These are phyloP conservation scores for Lamellibrachia satsuma DNA, from an alignment of 2,888 invertebrate genomes.

Conservation along the genomic window DNA sequence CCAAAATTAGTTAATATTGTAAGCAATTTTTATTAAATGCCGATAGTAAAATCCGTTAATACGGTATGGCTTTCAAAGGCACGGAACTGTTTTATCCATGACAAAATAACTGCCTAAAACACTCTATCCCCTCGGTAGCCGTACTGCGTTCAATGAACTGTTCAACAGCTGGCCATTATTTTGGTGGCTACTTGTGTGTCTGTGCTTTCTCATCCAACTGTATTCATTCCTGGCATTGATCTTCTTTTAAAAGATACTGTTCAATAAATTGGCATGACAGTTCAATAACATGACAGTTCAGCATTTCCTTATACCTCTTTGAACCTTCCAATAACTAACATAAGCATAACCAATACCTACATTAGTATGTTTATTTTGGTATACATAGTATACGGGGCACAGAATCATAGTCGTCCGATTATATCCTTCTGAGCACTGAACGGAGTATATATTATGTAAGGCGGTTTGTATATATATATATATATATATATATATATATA, in stretches of 20 bases:
- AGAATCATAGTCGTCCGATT: not conserved
- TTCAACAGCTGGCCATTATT: too few relatives aligned
- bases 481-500: too few relatives aligned
- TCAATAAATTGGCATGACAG: not conserved
- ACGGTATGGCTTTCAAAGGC: too few relatives aligned
- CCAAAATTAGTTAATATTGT: too few relatives aligned
- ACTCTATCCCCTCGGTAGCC: not conserved
- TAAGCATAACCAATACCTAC: not conserved
- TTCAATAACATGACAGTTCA: not conserved
- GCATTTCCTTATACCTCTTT: not conserved
- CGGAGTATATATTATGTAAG: constrained; percentile 33
- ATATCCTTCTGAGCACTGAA: not conserved
- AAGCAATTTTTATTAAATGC: too few relatives aligned
- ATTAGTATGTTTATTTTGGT: not conserved
- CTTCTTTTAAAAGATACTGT: not conserved
- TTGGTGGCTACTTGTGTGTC: not conserved
- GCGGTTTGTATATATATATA: constrained; percentile 28
- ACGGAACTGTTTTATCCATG: too few relatives aligned
- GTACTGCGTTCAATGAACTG: too few relatives aligned
- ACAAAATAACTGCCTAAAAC: too few relatives aligned
- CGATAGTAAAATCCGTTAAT: too few relatives aligned
- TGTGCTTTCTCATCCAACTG: not conserved
- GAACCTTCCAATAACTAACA: not conserved
- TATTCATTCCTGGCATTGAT: not conserved
- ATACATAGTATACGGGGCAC: not conserved